phyloP scores from a whole-genome alignment of 2,797 vertebrate genomes.

The Rhodeus uyekii region DNA sequence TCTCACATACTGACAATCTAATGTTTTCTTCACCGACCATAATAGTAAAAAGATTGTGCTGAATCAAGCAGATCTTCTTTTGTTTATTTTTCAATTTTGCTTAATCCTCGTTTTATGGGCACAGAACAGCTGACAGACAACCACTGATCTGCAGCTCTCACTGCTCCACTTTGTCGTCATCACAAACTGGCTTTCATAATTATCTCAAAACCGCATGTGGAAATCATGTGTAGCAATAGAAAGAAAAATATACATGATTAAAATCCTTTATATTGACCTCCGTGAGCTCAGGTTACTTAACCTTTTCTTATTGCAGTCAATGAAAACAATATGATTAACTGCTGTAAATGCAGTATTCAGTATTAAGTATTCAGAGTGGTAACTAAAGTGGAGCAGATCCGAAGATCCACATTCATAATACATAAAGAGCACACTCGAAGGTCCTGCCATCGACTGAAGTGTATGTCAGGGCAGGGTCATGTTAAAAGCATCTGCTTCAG shows the following conservation, averaged over 20 bases:
- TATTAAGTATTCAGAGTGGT: not conserved
- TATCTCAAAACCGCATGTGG: not conserved
- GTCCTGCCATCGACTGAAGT: not conserved
- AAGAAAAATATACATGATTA: not conserved
- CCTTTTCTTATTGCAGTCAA: not conserved
- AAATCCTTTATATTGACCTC: not conserved
- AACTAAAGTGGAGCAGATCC: not conserved
- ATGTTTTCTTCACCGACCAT: slow-evolving; percentile 23
- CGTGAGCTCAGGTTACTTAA: not conserved
- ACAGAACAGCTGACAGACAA: slow-evolving; percentile 35
- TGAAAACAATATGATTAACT: slow-evolving; percentile 10
- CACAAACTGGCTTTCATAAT: not conserved
- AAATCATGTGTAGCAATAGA: not conserved
- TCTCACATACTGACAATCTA: slow-evolving; percentile 1
- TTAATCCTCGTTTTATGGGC: slow-evolving; percentile 44
- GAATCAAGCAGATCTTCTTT: slow-evolving; percentile 43
- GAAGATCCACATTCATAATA: slow-evolving; percentile 26
- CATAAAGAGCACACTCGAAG: not conserved
- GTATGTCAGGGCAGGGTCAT: slow-evolving; percentile 15
- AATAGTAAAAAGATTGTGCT: slow-evolving; percentile 41
- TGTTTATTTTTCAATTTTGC: slow-evolving; percentile 41
- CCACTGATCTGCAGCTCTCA: not conserved
- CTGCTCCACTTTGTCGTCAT: not conserved
- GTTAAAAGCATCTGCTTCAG: slow-evolving; percentile 31
- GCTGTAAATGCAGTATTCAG: not conserved